Evolutionary conservation across 2,888 invertebrate species (phyloP), one percentile per base, ranked within the genome.

Genomic region (Hedya salicella): DNA sequence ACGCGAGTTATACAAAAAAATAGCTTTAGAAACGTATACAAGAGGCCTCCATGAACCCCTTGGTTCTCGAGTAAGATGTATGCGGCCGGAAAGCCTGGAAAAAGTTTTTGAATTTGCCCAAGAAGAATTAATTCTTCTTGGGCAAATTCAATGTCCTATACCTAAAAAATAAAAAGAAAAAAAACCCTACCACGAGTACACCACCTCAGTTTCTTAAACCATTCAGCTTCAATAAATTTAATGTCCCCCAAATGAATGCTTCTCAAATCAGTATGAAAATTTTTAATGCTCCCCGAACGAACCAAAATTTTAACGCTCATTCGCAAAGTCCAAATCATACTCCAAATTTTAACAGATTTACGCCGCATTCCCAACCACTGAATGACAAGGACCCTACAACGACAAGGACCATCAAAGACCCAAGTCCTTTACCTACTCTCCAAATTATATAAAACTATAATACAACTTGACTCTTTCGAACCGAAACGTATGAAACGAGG

Each of bases 41-140:
- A 65, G 70, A 17, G 72, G 72, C 0, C 54, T 71, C 8, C 68
- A 65, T 36, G 73, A 71, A 53, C 73, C 70, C 1, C 21, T 73
- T 52, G 71, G 71, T 8, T 71, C 70, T 6, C 68, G 70, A 14
- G 70, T 73, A 32, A 62, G 70, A n/a, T 73, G 73, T 66, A 62
- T 73, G 68, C 16, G 70, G 60, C 32, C 73, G 53, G 16, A 5
- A 68, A 60, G 17, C 68, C 66, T 62, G 40, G 50, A 60, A n/a
- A 69, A 66, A 11, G 46, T 25, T 3, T 8, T 49, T 4, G 49
- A 54, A 14, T 54, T 25, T 8, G 42, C 25, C 1, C 54, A 54
- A n/a, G 42, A 54, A 42, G 54, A 54, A 14, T 2, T 42, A 9
- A n/a, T n/a, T n/a, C n/a, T n/a, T n/a, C n/a, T n/a, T n/a, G n/a